Evolutionary conservation across 2,888 invertebrate genomes (phyloP).

Genomic region (Cyclophora albipunctata): DNA sequence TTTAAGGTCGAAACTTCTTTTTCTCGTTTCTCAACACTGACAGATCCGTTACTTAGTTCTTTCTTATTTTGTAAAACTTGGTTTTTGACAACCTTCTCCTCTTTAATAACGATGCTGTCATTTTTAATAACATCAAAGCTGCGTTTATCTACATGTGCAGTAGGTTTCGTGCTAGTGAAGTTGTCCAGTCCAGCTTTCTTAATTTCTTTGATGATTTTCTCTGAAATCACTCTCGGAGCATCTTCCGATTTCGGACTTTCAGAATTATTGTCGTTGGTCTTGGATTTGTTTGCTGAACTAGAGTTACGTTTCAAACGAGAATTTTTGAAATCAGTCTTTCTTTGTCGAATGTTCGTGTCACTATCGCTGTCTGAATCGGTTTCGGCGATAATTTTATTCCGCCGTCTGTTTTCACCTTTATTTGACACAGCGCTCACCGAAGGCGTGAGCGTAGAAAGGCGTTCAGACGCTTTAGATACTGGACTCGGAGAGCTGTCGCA

Average conservation of each 20-base stretch:
- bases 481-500: conserved; percentile 68
- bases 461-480: conserved; percentile 64
- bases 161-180: conserved; percentile 28
- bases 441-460: conserved; percentile 72
- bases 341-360: conserved; percentile 57
- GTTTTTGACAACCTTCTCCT: conserved; percentile 26
- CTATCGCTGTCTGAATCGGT: conserved; percentile 60
- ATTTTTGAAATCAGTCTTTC: conserved; percentile 65
- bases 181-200: conserved; percentile 52
- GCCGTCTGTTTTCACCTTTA: conserved; percentile 68
- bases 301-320: conserved; percentile 63
- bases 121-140: conserved; percentile 24
- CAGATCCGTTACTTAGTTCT: conserved; percentile 1
- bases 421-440: conserved; percentile 70
- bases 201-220: conserved; percentile 53
- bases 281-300: conserved; percentile 54
- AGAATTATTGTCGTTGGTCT: conserved; percentile 43
- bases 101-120: conserved; percentile 21
- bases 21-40: conserved; percentile 8
- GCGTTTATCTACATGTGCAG: conserved; percentile 27
- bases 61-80: conserved; percentile 26
- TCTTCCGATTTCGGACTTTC: conserved; percentile 52
- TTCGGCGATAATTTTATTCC: conserved; percentile 62
- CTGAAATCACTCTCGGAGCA: conserved; percentile 45
- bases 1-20: conserved; percentile 2